phyloP scores from a whole-genome alignment of 2,113 vertebrate species.

The Austrofundulus limnaeus region DNA sequence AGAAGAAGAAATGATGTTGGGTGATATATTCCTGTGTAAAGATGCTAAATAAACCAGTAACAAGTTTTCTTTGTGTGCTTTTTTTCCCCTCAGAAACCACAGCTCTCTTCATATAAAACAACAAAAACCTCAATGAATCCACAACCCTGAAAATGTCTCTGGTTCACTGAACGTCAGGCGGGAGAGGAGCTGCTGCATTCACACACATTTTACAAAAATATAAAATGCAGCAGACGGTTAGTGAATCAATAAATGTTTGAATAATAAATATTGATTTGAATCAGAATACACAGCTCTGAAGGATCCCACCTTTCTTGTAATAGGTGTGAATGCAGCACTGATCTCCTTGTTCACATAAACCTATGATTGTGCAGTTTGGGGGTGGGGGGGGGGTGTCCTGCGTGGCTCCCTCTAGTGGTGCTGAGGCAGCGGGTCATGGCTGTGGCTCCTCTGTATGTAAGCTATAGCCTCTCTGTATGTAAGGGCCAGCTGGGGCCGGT shows the following conservation, averaged over 20 bases:
- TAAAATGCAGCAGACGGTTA: too few relatives aligned
- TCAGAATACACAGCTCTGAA: neutral
- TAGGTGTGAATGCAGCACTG: slow-evolving; percentile 28
- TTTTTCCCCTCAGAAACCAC: neutral
- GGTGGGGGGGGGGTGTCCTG: too few relatives aligned
- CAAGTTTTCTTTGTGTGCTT: slow-evolving; percentile 20
- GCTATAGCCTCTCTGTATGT: slow-evolving; percentile 58
- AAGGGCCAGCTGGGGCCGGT: slow-evolving; percentile 59
- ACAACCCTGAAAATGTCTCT: slow-evolving; percentile 3
- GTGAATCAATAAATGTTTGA: too few relatives aligned
- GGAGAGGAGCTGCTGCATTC: slow-evolving; percentile 9
- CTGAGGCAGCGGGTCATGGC: slow-evolving; percentile 60
- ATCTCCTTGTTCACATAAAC: neutral
- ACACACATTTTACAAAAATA: too few relatives aligned
- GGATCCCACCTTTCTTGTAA: neutral
- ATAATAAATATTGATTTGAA: slow-evolving; percentile 1
- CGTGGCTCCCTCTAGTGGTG: slow-evolving; percentile 43
- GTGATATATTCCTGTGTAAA: slow-evolving; percentile 12
- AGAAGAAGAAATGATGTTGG: slow-evolving; percentile 53
- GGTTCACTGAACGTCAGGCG: neutral
- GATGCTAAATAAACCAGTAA: slow-evolving; percentile 9
- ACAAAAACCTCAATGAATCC: neutral
- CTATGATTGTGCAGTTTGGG: neutral
- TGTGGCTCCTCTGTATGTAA: slow-evolving; percentile 56
- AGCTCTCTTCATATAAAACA: slow-evolving; percentile 1